Conservation (phyloP, 2,797 vertebrate genomes). For the Tragelaphus oryx region DNA sequence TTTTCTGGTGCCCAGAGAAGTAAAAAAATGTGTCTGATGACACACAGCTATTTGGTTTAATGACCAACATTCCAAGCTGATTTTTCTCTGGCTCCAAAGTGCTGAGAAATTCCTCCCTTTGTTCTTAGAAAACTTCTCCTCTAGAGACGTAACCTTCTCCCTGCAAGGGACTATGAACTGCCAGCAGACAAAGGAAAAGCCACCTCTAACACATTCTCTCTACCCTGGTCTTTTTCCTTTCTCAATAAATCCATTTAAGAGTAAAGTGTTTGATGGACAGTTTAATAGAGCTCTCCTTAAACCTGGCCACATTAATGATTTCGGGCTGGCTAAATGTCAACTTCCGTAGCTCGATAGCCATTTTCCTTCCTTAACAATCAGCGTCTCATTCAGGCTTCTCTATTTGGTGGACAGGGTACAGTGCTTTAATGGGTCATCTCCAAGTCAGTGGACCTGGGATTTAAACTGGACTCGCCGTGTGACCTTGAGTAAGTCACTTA, state of each 20-base stretch:
- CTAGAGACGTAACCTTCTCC: neutral
- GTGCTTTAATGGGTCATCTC: conserved; percentile 32
- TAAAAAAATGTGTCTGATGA: neutral
- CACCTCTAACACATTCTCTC: conserved; percentile 62
- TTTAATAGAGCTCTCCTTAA: conserved; percentile 79
- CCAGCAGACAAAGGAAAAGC: conserved; percentile 47
- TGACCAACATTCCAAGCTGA: neutral
- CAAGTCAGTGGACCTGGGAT: conserved; percentile 31
- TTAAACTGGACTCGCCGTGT: neutral
- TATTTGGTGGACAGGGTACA: conserved; percentile 30
- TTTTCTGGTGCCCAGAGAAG: neutral
- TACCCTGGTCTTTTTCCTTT: conserved; percentile 63
- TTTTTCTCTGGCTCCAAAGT: neutral
- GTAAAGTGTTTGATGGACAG: conserved; percentile 76
- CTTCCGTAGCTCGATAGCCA: conserved; percentile 64
- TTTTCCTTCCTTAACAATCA: conserved; percentile 55
- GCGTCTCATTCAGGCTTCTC: conserved; percentile 27
- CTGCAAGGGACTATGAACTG: conserved; percentile 59
- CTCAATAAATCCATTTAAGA: conserved; percentile 82
- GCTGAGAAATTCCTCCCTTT: neutral
- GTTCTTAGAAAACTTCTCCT: neutral
- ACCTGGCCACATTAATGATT: conserved; percentile 80
- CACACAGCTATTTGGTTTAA: neutral
- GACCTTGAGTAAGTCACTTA: conserved; percentile 59
- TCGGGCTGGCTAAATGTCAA: conserved; percentile 72